Base-by-base conservation (phyloP, 1,140 invertebrate genomes). In the Capitella teleta region DNA sequence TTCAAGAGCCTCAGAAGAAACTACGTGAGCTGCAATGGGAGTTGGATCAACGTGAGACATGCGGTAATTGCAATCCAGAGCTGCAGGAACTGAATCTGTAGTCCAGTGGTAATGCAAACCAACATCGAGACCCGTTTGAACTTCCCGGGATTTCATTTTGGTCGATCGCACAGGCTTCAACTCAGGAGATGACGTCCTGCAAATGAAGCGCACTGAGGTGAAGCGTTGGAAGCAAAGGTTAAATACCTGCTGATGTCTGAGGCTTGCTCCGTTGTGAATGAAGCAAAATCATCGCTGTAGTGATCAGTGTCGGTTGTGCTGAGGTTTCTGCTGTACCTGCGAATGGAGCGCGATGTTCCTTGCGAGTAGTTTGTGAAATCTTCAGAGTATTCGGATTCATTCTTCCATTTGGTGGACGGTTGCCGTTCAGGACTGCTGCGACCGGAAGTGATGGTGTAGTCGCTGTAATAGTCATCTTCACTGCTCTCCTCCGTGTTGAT, bases 1-100 rank as follows among this genome's bases (percentile, higher is more conserved):
- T 57, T 64, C 60, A 2, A 66, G 42, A 34, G 62, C 50, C 28
- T 66, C 64, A 25, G 62, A 53, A 55, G 57, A 61, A 46, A 66
- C 57, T 10, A 62, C 61, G 44, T 61, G 58, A n/a, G 60, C 55
- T 16, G 62, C 64, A 24, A 66, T 60, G 28, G 62, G 59, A 8
- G 61, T 55, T 3, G 64, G 64, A 24, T 66, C 62, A 10, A 60
- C 55, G 47, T 57, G 59, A 2, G 49, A 54, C 10, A 61, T 47
- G 4, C 62, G 59, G 21, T 47, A 36, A n/a, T 47, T 26, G 21
- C 55, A 55, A 0, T 57, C 58, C 2, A 54, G 36, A 12, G 57
- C 47, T 14, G 28, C 18, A 3, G 19, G 28, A 51, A 3, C 14
- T 28, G 24, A 19, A 14, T 32, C 24, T 2, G 21, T 21, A 28